A percentile compares a stretch with the other conserved stretches of the same genome.
phyloP scores from a whole-genome alignment of 1,140 invertebrate species.

The Hormaphis cornu region DNA sequence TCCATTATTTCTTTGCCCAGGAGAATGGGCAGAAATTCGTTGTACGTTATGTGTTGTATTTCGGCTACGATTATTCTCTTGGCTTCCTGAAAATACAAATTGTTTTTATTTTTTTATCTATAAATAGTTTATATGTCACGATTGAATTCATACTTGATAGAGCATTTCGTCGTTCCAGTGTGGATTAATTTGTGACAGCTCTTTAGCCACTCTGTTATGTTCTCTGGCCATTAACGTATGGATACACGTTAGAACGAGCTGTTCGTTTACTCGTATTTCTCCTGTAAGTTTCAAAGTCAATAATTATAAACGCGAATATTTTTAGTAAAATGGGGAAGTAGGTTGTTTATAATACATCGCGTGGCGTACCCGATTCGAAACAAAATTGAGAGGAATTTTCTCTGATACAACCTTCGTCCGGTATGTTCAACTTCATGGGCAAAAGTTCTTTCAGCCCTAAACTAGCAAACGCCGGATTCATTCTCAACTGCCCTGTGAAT shows the following conservation, averaged over 20 bases:
- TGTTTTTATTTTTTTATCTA: neutral
- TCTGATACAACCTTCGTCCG: slow-evolving; percentile 84
- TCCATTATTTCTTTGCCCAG: slow-evolving; percentile 88
- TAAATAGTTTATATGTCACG: neutral
- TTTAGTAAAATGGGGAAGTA: too few species aligned
- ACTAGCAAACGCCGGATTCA: slow-evolving; percentile 80
- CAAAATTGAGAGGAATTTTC: slow-evolving; percentile 81
- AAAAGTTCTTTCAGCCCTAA: slow-evolving; percentile 80
- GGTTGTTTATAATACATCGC: neutral
- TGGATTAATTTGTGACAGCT: slow-evolving; percentile 68
- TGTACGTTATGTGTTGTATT: slow-evolving; percentile 88
- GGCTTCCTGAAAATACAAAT: slow-evolving; percentile 54
- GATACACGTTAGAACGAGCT: slow-evolving; percentile 79
- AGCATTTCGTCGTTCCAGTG: slow-evolving; percentile 92
- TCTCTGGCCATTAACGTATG: slow-evolving; percentile 81
- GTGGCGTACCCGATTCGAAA: slow-evolving; percentile 66
- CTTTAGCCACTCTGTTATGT: slow-evolving; percentile 75
- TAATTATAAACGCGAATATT: too few species aligned
- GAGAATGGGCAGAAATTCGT: slow-evolving; percentile 87
- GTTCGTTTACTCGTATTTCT: slow-evolving; percentile 89
- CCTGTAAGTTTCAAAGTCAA: slow-evolving; percentile 50
- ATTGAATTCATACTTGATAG: slow-evolving; percentile 54
- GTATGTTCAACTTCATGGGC: slow-evolving; percentile 79
- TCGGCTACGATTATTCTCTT: slow-evolving; percentile 79
- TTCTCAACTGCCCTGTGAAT: slow-evolving; percentile 65